Conservation (phyloP, 2,888 invertebrate genomes). For the Dasysyrphus albostriatus region DNA sequence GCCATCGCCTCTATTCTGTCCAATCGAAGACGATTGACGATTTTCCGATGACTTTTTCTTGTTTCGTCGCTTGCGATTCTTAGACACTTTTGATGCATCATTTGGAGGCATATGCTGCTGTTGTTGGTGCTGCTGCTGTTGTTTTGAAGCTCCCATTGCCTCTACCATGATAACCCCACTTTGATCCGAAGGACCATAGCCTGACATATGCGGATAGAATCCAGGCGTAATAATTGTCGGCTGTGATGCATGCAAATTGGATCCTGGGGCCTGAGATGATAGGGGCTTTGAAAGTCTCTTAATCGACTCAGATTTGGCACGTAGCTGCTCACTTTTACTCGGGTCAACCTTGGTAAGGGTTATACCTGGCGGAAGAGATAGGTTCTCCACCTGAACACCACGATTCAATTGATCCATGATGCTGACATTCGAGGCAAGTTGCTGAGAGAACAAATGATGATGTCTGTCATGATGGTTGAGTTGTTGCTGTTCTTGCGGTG, state of each 20-base stretch:
- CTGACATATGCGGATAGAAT: conserved; percentile 78
- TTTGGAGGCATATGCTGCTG: conserved; percentile 68
- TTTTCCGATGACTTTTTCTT: conserved; percentile 79
- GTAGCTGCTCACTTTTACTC: conserved; percentile 81
- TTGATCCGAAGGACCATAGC: conserved; percentile 78
- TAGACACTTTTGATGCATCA: conserved; percentile 78
- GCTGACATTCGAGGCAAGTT: conserved; percentile 79
- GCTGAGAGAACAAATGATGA: conserved; percentile 67
- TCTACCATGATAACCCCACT: conserved; percentile 83
- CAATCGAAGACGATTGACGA: conserved; percentile 35
- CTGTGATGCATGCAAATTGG: conserved; percentile 75
- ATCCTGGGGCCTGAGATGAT: conserved; percentile 69
- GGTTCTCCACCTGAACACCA: conserved; percentile 86
- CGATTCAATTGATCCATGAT: conserved; percentile 84
- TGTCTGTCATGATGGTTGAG: conserved; percentile 56
- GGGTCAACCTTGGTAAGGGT: conserved; percentile 90
- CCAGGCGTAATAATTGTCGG: conserved; percentile 78
- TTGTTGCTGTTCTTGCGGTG: conserved; percentile 66
- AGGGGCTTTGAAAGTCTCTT: conserved; percentile 81
- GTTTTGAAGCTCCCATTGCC: conserved; percentile 79
- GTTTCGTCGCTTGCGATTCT: conserved; percentile 81
- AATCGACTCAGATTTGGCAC: conserved; percentile 83
- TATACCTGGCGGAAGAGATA: conserved; percentile 91
- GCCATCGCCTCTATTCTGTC: conserved; percentile 37
- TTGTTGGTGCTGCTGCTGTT: conserved; percentile 33